Conservation (phyloP, 2,888 invertebrate genomes). For the Tiphia femorata region DNA sequence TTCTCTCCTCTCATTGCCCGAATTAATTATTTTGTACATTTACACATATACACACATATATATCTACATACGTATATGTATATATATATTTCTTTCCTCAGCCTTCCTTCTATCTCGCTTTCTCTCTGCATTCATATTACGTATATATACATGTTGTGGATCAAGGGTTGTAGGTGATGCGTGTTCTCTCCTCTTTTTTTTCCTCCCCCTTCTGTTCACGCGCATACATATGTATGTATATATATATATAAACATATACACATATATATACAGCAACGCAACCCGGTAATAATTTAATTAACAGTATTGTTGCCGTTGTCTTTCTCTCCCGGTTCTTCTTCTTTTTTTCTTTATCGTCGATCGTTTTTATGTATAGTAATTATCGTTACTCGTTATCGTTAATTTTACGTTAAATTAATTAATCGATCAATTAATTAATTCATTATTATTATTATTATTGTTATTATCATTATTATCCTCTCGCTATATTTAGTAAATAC, state of each 20-base stretch:
- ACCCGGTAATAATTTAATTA: conserved; percentile 37
- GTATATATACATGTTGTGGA: conserved; percentile 2
- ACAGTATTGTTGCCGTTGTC: conserved; percentile 52
- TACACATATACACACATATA: conserved; percentile 32
- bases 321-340: conserved; percentile 20
- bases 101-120: not conserved
- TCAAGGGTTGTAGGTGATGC: not conserved
- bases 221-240: conserved; percentile 11
- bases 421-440: not conserved
- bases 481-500: conserved; percentile 70
- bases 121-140: not conserved
- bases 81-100: conserved; percentile 25
- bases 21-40: conserved; percentile 28
- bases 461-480: conserved; percentile 68
- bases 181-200: not conserved
- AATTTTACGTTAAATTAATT: conserved; percentile 11
- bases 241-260: conserved; percentile 24
- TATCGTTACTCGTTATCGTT: conserved; percentile 26
- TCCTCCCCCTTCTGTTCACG: not conserved
- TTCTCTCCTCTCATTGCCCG: conserved; percentile 11
- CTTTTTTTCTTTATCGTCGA: conserved; percentile 21
- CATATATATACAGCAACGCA: conserved; percentile 28
- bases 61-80: conserved; percentile 43
- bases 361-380: conserved; percentile 31
- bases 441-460: conserved; percentile 49